Conservation (phyloP, 2,888 invertebrate genomes). For the Drosophila merina region DNA sequence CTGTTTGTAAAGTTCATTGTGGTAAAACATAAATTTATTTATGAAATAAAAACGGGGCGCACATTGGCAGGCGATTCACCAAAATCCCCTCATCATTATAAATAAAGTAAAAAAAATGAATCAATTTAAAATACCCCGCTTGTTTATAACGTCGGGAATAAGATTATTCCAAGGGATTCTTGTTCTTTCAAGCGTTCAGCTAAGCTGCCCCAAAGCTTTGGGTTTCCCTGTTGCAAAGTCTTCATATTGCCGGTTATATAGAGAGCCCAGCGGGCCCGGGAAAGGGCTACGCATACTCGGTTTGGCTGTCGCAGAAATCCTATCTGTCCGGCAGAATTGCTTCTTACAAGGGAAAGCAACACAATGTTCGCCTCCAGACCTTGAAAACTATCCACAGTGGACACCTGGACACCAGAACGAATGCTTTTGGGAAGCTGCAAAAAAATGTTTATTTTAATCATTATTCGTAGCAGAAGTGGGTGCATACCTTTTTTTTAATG, state of each 20-base stretch:
- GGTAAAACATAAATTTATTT: slow-evolving; percentile 2
- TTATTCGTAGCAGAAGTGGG: neutral
- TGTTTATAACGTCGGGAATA: slow-evolving; percentile 74
- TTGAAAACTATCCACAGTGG: slow-evolving; percentile 91
- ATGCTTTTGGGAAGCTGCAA: slow-evolving; percentile 15
- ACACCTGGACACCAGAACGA: slow-evolving; percentile 81
- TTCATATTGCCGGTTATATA: slow-evolving; percentile 91
- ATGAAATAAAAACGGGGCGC: slow-evolving; percentile 23
- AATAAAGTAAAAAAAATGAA: slow-evolving; percentile 42
- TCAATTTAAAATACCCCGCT: slow-evolving; percentile 4
- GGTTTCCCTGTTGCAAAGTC: slow-evolving; percentile 85
- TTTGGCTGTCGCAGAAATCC: slow-evolving; percentile 89
- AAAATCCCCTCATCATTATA: slow-evolving; percentile 34
- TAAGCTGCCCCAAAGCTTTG: slow-evolving; percentile 85
- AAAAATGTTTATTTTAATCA: neutral
- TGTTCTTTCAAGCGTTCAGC: slow-evolving; percentile 84
- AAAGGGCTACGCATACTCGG: slow-evolving; percentile 91
- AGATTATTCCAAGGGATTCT: slow-evolving; percentile 85
- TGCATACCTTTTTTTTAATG: slow-evolving; percentile 38
- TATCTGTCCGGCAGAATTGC: slow-evolving; percentile 87
- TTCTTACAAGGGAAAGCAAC: slow-evolving; percentile 91
- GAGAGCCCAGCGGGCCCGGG: slow-evolving; percentile 88
- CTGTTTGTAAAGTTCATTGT: slow-evolving; percentile 23
- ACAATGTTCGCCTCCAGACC: slow-evolving; percentile 92
- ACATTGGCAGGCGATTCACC: slow-evolving; percentile 34